Base-by-base conservation (phyloP, 1,140 invertebrate species). In the Stegodyphus mimosarum region DNA sequence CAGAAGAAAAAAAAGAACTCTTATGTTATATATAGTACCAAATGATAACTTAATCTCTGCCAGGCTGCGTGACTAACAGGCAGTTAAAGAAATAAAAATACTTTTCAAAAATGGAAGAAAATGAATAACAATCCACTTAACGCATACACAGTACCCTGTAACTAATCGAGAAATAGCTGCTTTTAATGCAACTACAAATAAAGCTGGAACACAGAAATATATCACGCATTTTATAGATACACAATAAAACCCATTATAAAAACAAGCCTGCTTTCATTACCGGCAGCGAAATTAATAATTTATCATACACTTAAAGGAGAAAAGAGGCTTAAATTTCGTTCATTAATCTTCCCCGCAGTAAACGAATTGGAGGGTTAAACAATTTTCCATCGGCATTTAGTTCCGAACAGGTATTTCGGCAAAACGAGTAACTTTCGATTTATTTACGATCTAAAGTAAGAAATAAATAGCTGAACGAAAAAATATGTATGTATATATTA, bases 201-300 rank as follows among this genome's bases (percentile, higher is more conserved):
- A 33, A 33, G 33, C 33, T 33, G 33, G 33, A 33, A 33, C 33
- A 33, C 33, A 33, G 15, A 17, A 15, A n/a, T 17, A 18, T 6
- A 6, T 53, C 51, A 48, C 10, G 33, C 53, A 51, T 64, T 76
- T 48, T 18, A 75, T 55, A 75, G 55, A 17, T 7, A 48, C 18
- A 75, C 55, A n/a, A 6, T 18, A 74, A 33, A 81, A 67, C 64
- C 11, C 11, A n/a, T 67, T 17, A 13, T 13, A 67, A 81, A 81
- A 81, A 72, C 33, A 64, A 51, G 33, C 51, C 49, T 51, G 60
- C 71, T 81, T 81, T 81, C 70, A 81, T 81, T 81, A 72, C 69
- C 53, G 18, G 49, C 10, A n/a, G 48, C 11, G 52, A 72, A 71
- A 81, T 81, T 72, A 63, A 60, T 64, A 81, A 81, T 81, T 81